phyloP scores from a whole-genome alignment of 2,888 invertebrate species.

The Nudaria mundana region DNA sequence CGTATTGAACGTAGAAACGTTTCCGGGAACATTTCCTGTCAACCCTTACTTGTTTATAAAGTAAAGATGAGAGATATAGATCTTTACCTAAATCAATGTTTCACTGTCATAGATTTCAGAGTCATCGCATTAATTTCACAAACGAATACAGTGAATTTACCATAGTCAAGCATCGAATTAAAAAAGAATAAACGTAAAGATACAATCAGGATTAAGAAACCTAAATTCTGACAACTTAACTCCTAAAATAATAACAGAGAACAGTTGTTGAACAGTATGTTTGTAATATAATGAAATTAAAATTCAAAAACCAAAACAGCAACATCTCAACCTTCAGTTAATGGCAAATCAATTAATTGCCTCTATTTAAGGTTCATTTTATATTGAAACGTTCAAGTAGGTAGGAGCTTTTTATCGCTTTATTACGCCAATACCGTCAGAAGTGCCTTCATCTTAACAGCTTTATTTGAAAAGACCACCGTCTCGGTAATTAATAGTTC shows the following conservation, averaged over 20 bases:
- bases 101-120: neutral
- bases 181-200: no score
- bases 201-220: no score
- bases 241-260: neutral
- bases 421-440: slow-evolving; percentile 63
- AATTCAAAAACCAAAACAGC: slow-evolving; percentile 23
- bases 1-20: slow-evolving; percentile 55
- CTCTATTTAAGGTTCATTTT: slow-evolving; percentile 49
- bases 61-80: slow-evolving; percentile 1
- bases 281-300: slow-evolving; percentile 10
- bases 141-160: neutral
- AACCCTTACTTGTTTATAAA: slow-evolving; percentile 19
- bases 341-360: slow-evolving; percentile 55
- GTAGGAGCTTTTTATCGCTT: slow-evolving; percentile 67
- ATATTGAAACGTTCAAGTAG: slow-evolving; percentile 62
- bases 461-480: slow-evolving; percentile 78
- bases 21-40: slow-evolving; percentile 60
- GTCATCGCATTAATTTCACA: neutral
- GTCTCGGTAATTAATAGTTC: slow-evolving; percentile 44
- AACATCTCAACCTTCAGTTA: slow-evolving; percentile 39
- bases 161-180: no score
- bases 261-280: no score
- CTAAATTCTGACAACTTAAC: no score
- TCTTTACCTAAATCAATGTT: neutral
- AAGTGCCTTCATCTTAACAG: slow-evolving; percentile 68